Base-by-base conservation (phyloP, 2,888 invertebrate species). In the Dynastes hyllus region DNA sequence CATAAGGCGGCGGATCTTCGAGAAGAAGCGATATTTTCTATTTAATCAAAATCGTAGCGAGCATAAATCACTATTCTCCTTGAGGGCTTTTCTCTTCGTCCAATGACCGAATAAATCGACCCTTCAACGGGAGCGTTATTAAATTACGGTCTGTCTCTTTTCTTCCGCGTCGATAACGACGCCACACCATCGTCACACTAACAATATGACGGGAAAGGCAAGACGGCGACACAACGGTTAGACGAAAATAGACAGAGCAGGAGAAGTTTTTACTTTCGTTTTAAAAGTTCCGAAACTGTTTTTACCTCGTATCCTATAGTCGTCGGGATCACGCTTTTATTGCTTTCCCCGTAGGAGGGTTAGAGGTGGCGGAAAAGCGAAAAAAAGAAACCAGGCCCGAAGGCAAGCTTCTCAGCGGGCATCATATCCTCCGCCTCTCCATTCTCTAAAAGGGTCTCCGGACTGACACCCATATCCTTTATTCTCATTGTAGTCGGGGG, bases 51-150 rank as follows among this genome's bases (percentile, higher is more conserved):
- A 22, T 73, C 55, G 51, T 58, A 58, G 37, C 58, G 55, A 22
- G 58, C 73, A 58, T 73, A 73, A 73, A 73, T 73, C 73, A 73
- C 58, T 32, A 37, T 40, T 58, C 55, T 45, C 22, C 37, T 61
- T 4, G 58, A 37, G 55, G 51, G 58, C 40, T 69, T 58, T 73
- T 58, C 71, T 73, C 58, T 40, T 58, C 73, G 73, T 73, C 73
- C 73, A 58, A 73, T 61, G 73, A 73, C 73, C 73, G 73, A 61
- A 73, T 73, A 73, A 73, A 73, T 73, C 73, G 73, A 73, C 73
- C 73, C 73, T 73, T 73, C 73, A 73, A 37, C 73, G 58, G 37
- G 55, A 58, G 58, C 73, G 37, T 73, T 73, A 73, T 73, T 73
- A 73, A 73, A 73, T 73, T 73, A 73, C 73, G 37, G 58, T 73